Base-by-base conservation (phyloP, 1,140 invertebrate species). In the Amphibalanus amphitrite region DNA sequence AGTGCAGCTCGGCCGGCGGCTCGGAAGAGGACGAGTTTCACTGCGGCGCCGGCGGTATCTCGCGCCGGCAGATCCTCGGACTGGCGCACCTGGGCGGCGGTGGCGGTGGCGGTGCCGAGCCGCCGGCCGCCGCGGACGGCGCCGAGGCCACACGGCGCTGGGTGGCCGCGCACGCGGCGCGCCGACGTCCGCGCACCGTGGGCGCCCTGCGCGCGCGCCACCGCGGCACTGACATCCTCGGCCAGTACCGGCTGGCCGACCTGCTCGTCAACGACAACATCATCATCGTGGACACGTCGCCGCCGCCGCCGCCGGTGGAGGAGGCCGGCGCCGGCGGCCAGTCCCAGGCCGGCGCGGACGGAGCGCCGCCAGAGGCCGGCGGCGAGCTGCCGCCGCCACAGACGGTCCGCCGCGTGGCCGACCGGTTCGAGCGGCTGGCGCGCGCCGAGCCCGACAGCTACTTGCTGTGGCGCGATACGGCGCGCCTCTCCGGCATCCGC, bases 201-300 rank as follows among this genome's bases (percentile, higher is more conserved):
- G 47, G 47, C 6, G 47, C 10, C 13, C 47, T 59, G 13, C 47
- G 47, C 1, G 13, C 10, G 10, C 47, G 47, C 1, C 47, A 33
- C 25, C 28, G 26, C 23, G 28, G 40, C 28, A 29, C 17, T 13
- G 33, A 59, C 25, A 15, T 64, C 3, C 33, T 59, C 29, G 72
- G 29, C 26, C 25, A 13, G 29, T 70, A 72, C 33, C 73, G 75
- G 70, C 75, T 73, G 40, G 73, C 71, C 26, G 72, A 77, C 68
- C 38, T 76, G 17, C 71, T 77, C 33, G 71, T 73, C 72, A 77
- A 77, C 69, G 76, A 76, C 23, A 75, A 76, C 38, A 68, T 77
- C 67, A 71, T 77, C 29, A 77, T 77, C 70, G 75, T 76, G 64
- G 76, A 77, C 69, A 69, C 75, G 10, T 69, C 72, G 3, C 47